Evolutionary conservation across 2,113 vertebrate species (phyloP), one percentile per base, ranked within the genome.

Genomic region (Atrichornis clamosus): DNA sequence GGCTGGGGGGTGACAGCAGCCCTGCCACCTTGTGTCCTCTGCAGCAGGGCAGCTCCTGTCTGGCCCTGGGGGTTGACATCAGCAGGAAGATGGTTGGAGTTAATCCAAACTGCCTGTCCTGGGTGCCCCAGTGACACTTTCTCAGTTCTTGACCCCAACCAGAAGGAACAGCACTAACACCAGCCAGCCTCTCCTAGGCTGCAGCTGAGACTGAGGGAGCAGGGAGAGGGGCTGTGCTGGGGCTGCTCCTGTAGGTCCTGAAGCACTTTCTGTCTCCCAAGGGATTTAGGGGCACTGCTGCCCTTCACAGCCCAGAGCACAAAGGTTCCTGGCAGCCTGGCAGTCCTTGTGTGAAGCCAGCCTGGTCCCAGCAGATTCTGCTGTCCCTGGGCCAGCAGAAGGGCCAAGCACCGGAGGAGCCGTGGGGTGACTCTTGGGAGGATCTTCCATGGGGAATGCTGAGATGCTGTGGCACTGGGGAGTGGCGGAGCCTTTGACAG

Each of bases 21-120:
- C 0, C 1, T 44, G 67, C 35, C 18, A 2, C 47, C 9, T 67
- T 0, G 0, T 14, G 21, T 20, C 13, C 24, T 24, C 55, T 2
- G 3, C 32, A 53, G 67, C 52, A 32, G 52, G 26, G 30, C 37
- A 30, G 49, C 42, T 55, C 53, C 76, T 58, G 53, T 39, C 49
- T 30, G 39, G 22, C n/a, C 14, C 5, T 39, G 24, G 47, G 37
- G 28, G 15, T 22, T 3, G 1, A 12, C 2, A 1, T 37, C 56
- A 28, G 20, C 2, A 1, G 19, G 55, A 32, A 79, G 16, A 18
- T 33, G 41, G 44, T 59, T 47, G 41, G 62, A 15, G 8, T 64
- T 56, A 70, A 70, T 80, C 35, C 7, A 6, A 22, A 32, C 41
- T 7, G 10, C 53, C 42, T n/a, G 24, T 44, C 35, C 44, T 11